phyloP scores from a whole-genome alignment of 2,888 invertebrate species.

The Cheilosia soror region DNA sequence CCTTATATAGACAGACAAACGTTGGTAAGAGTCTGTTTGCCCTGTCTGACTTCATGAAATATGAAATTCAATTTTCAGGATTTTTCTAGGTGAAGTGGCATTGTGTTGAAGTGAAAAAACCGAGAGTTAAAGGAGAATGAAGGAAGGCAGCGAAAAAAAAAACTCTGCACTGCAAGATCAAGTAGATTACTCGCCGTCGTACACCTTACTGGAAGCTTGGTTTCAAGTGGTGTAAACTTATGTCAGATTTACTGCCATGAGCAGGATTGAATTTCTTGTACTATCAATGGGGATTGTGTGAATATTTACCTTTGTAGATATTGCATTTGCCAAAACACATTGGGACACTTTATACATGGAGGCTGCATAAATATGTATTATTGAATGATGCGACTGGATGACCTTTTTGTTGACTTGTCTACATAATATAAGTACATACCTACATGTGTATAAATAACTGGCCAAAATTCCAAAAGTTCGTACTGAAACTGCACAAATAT shows the following conservation, averaged over 20 bases:
- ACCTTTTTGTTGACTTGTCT: too few species aligned
- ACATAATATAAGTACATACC: too few species aligned
- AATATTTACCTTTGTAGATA: conserved; percentile 10
- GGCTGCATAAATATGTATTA: not conserved
- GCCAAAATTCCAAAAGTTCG: too few species aligned
- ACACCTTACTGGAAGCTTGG: conserved; percentile 50
- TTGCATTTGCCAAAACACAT: conserved; percentile 22
- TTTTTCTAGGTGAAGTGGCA: conserved; percentile 65
- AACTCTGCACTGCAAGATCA: conserved; percentile 47
- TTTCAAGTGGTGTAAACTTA: conserved; percentile 61
- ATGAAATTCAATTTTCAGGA: conserved; percentile 73
- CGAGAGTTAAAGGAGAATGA: conserved; percentile 33
- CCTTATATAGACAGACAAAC: conserved; percentile 50
- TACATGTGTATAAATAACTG: too few species aligned
- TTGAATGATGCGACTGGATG: conserved; percentile 18
- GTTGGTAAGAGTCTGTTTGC: conserved; percentile 35
- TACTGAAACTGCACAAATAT: not conserved
- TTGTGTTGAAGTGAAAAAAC: conserved; percentile 55
- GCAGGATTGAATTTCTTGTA: conserved; percentile 47
- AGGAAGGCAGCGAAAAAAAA: conserved; percentile 10
- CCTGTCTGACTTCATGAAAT: conserved; percentile 72
- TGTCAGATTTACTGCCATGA: conserved; percentile 54
- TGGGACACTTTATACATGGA: not conserved
- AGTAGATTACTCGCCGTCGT: conserved; percentile 54
- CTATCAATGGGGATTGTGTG: conserved; percentile 41